Evolutionary conservation across 2,888 invertebrate genomes (phyloP).

Genomic region (Drosophila mimetica): DNA sequence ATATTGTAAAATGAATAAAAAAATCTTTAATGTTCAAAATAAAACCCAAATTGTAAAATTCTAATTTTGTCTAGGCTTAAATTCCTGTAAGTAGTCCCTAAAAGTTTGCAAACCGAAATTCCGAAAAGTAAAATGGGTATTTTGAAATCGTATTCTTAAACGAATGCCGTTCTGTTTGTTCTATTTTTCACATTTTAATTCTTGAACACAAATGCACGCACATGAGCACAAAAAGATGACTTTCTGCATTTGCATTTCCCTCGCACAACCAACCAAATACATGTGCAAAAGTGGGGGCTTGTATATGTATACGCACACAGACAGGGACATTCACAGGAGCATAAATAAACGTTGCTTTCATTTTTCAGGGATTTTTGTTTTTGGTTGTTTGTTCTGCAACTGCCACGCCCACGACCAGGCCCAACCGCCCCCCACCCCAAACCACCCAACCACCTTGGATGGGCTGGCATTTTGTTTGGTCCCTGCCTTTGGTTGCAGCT

Average conservation of each 20-base stretch:
- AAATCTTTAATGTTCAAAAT: too few relatives aligned
- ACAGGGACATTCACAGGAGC: constrained; percentile 36
- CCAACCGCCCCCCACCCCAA: not conserved
- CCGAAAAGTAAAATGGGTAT: constrained; percentile 5
- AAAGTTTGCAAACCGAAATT: not conserved
- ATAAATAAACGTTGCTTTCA: constrained; percentile 74
- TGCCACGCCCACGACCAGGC: constrained; percentile 35
- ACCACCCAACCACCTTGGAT: constrained; percentile 8
- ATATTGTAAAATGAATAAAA: too few relatives aligned
- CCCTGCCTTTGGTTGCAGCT: constrained; percentile 60
- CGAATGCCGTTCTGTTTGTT: constrained; percentile 35
- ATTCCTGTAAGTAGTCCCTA: not conserved
- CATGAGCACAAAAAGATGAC: constrained; percentile 56
- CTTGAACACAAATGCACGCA: constrained; percentile 70
- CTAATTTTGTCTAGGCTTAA: not conserved
- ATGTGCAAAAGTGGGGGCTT: not conserved
- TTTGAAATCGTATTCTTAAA: not conserved
- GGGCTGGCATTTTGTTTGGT: constrained; percentile 61
- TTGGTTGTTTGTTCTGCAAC: constrained; percentile 60
- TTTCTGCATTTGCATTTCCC: constrained; percentile 72
- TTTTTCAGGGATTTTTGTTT: constrained; percentile 67
- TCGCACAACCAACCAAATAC: constrained; percentile 27
- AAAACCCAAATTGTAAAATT: too few relatives aligned
- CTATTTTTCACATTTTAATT: constrained; percentile 71
- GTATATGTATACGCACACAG: constrained; percentile 9